A percentile compares a stretch with the other conserved stretches of the same genome.
These are phyloP conservation scores for Pipistrellus pipistrellus DNA, from an alignment of 2,797 vertebrate species.

Conservation along the genomic window DNA sequence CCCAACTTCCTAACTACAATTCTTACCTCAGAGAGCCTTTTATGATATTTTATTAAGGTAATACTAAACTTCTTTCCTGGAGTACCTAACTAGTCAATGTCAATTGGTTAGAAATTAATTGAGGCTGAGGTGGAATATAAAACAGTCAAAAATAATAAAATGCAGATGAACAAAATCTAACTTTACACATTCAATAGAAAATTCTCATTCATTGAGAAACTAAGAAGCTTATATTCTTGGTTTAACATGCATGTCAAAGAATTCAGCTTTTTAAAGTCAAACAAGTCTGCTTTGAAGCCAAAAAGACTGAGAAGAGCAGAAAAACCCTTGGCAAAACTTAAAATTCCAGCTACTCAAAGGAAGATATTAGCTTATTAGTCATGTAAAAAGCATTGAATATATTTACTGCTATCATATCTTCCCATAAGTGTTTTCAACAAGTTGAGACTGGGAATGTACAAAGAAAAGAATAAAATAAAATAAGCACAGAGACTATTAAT, in stretches of 20 bases:
- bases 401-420: conserved; percentile 60
- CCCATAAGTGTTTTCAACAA: conserved; percentile 62
- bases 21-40: conserved; percentile 22
- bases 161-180: conserved; percentile 46
- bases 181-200: conserved; percentile 26
- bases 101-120: not conserved
- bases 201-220: not conserved
- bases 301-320: not conserved
- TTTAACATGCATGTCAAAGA: conserved; percentile 1
- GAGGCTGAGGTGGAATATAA: not conserved
- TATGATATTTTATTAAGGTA: conserved; percentile 35
- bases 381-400: conserved; percentile 37
- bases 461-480: conserved; percentile 61
- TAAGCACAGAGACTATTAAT: conserved; percentile 49
- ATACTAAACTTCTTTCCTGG: conserved; percentile 29
- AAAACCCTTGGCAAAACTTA: conserved; percentile 50
- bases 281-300: conserved; percentile 50
- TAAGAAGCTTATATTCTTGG: not conserved
- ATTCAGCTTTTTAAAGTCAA: conserved; percentile 32
- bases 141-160: conserved; percentile 18
- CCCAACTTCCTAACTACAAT: conserved; percentile 46
- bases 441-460: conserved; percentile 32
- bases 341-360: conserved; percentile 59
- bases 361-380: conserved; percentile 57
- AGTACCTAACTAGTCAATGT: not conserved